Evolutionary conservation across 2,113 vertebrate genomes (phyloP), one percentile per base, ranked within the genome.

Genomic region (Callocephalon fimbriatum): DNA sequence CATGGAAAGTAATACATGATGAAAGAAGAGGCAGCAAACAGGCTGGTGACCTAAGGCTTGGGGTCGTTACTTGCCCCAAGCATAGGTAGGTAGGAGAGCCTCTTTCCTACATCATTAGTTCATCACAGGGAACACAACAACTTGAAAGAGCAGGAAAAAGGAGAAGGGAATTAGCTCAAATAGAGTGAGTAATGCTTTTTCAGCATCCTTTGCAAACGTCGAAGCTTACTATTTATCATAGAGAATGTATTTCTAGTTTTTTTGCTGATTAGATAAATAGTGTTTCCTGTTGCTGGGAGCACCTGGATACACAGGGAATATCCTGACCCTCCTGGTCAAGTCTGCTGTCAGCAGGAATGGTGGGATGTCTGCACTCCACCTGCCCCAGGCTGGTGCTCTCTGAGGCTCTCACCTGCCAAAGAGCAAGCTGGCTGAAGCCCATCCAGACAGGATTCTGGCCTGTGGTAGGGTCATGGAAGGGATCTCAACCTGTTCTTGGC

Each of bases 401-500:
- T 1, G 40, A n/a, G 78, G 53, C 59, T 38, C 26, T 38, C 47
- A 19, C 32, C 29, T 1, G 0, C 16, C 73, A 76, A 47, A 79
- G 32, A 44, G 32, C 38, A 72, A 67, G 63, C 10, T 65, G 65
- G 29, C 27, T 70, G 63, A 38, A 77, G 66, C 7, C 6, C 1
- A 2, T 27, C 23, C 63, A 83, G 63, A 4, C 15, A 31, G 47
- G 67, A 17, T 59, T 15, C 20, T 70, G 72, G 32, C 26, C n/a
- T 45, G 42, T 8, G 47, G 45, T 3, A 73, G 54, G 4, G 38
- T 44, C 14, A 1, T 2, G 32, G 81, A 26, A 88, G 16, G 67
- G 75, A 29, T 54, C 45, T 44, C 0, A 0, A 63, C 26, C 47
- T 58, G 25, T 42, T 82, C 48, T 83, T 0, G 0, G 0, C 32